Percentiles rank a stretch among this genome's conserved stretches.
Conservation (phyloP, 2,113 vertebrate species). For the Ginglymostoma cirratum region DNA sequence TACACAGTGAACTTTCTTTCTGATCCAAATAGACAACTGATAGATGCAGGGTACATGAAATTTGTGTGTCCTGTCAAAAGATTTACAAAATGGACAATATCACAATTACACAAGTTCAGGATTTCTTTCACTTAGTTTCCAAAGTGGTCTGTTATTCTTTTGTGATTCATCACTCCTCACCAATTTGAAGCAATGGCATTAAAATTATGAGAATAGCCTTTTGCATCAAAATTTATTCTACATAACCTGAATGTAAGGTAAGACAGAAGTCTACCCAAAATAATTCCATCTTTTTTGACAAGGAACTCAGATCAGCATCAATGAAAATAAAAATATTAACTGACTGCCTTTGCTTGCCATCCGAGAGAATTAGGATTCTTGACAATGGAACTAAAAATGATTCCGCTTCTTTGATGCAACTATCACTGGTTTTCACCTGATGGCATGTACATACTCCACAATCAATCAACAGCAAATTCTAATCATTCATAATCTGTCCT, state of each 20-base stretch:
- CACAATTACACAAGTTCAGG: too few relatives aligned
- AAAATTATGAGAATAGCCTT: not conserved
- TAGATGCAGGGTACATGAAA: too few relatives aligned
- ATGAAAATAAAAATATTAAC: constrained; percentile 40
- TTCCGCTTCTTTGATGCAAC: constrained; percentile 5
- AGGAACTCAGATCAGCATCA: constrained; percentile 30
- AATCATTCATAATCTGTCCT: not conserved
- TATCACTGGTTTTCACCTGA: not conserved
- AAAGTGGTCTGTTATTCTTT: too few relatives aligned
- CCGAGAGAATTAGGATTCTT: constrained; percentile 42
- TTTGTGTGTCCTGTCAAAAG: too few relatives aligned
- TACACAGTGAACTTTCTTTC: too few relatives aligned
- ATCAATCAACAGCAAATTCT: not conserved
- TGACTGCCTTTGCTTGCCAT: constrained; percentile 43
- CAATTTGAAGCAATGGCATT: too few relatives aligned
- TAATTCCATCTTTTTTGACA: constrained; percentile 38
- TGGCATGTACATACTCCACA: not conserved
- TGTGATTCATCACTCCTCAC: too few relatives aligned
- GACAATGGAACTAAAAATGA: constrained; percentile 13
- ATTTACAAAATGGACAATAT: too few relatives aligned
- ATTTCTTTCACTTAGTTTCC: too few relatives aligned
- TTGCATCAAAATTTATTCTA: not conserved
- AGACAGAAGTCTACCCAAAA: not conserved
- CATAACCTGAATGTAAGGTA: not conserved
- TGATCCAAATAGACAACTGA: too few relatives aligned